Conservation (phyloP, 2,888 invertebrate genomes). For the Cosmorhoe ocellata region DNA sequence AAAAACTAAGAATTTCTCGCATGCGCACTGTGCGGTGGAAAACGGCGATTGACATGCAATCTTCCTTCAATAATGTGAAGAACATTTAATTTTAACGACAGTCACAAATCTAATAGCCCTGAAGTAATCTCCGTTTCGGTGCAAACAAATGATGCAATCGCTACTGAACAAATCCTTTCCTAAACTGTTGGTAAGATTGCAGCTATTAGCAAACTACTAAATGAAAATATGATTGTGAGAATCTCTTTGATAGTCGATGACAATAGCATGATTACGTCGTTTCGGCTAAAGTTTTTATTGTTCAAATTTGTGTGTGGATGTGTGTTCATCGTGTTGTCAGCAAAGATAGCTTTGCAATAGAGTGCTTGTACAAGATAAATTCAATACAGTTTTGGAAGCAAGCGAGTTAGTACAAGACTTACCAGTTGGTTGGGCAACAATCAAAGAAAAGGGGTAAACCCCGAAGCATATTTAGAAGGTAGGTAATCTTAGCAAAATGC, state of each 20-base stretch:
- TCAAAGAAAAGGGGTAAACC: slow-evolving; percentile 41
- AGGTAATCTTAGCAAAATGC: slow-evolving; percentile 43
- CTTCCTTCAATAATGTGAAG: slow-evolving; percentile 15
- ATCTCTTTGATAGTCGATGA: slow-evolving; percentile 42
- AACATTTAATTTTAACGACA: not conserved
- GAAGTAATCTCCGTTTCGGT: not conserved
- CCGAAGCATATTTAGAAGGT: slow-evolving; percentile 27
- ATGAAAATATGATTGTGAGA: slow-evolving; percentile 55
- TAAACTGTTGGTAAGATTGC: slow-evolving; percentile 5
- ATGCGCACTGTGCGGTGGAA: slow-evolving; percentile 38
- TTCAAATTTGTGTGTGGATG: slow-evolving; percentile 31
- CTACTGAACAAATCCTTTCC: not conserved
- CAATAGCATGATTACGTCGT: slow-evolving; percentile 53
- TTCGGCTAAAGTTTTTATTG: slow-evolving; percentile 31
- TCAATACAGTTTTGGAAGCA: slow-evolving; percentile 31
- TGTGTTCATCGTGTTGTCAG: slow-evolving; percentile 38
- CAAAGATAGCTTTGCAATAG: no score
- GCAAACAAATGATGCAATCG: not conserved
- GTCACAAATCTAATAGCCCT: no score
- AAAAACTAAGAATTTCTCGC: slow-evolving; percentile 37
- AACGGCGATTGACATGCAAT: slow-evolving; percentile 33
- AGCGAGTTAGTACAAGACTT: no score
- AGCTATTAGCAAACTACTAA: slow-evolving; percentile 40
- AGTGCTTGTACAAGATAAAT: no score
- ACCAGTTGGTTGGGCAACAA: slow-evolving; percentile 40